These are phyloP conservation scores for Heteromormyrus szaboi DNA, from an alignment of 2,797 vertebrate genomes.

Conservation along the genomic window DNA sequence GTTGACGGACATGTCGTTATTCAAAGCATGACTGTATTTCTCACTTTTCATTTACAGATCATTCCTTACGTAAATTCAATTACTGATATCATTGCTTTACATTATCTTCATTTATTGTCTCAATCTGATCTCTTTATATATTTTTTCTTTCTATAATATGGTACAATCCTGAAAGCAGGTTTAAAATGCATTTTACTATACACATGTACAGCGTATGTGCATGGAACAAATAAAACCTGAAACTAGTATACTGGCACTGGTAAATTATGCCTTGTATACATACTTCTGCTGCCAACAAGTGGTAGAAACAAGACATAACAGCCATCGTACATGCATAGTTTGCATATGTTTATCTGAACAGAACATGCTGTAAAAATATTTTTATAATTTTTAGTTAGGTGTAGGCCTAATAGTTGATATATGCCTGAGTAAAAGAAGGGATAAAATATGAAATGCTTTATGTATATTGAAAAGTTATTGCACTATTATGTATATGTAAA, in stretches of 20 bases:
- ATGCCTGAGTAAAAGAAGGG: background rate
- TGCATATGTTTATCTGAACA: background rate
- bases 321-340: background rate
- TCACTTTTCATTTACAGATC: background rate
- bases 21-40: background rate
- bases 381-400: background rate
- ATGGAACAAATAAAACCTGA: background rate
- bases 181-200: background rate
- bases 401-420: background rate
- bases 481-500: background rate
- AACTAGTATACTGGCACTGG: background rate
- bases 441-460: background rate
- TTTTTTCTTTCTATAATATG: background rate
- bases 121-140: background rate
- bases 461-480: background rate
- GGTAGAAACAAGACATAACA: background rate
- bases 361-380: background rate
- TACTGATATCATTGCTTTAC: background rate
- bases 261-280: background rate
- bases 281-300: background rate
- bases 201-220: background rate
- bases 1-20: background rate
- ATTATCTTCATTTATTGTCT: background rate
- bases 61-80: background rate
- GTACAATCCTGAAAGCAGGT: background rate